Evolutionary conservation across 1,140 invertebrate species (phyloP), one percentile per base, ranked within the genome.

Genomic region (Polypedilum vanderplanki): DNA sequence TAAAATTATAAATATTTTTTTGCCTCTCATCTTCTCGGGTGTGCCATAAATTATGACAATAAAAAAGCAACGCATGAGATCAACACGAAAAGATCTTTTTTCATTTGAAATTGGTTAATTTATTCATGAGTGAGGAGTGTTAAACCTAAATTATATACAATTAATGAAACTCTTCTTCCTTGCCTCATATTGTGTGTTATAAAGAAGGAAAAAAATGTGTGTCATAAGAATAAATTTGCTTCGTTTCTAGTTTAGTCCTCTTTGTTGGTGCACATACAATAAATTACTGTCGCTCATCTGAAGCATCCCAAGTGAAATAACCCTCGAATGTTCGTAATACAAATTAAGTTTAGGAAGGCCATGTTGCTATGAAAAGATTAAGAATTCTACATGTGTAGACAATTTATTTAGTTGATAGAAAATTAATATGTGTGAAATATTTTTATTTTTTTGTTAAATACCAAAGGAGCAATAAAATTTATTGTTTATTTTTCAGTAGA

Each of bases 61-160:
- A 57, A 57, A 57, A 46, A 57, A 57, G 46, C 46, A 57, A 57
- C 46, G 46, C 46, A 57, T 57, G 46, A 57, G 46, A 57, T 57
- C 46, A 57, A 57, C 10, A 15, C 24, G 15, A 12, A 57, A 57
- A 57, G 46, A 57, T 57, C 12, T 33, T 33, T n/a, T 57, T 46
- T 57, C 46, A 12, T 12, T 15, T 57, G 46, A 57, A 57, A 57
- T 57, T 5, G 8, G 46, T 57, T 57, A 57, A 57, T 57, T 57
- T 57, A 57, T 57, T 57, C 46, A 57, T 57, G 46, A 57, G n/a
- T 57, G 46, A 57, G n/a, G 46, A 57, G 46, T 12, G 46, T 57
- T 57, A 57, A 57, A 57, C 15, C 46, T 57, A 57, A 57, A 57
- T 57, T 57, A 57, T 57, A 57, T 57, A 57, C 46, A 57, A 57